Evolutionary conservation across 2,797 vertebrate species (phyloP).

Genomic region (Muraenolepis orangiensis): DNA sequence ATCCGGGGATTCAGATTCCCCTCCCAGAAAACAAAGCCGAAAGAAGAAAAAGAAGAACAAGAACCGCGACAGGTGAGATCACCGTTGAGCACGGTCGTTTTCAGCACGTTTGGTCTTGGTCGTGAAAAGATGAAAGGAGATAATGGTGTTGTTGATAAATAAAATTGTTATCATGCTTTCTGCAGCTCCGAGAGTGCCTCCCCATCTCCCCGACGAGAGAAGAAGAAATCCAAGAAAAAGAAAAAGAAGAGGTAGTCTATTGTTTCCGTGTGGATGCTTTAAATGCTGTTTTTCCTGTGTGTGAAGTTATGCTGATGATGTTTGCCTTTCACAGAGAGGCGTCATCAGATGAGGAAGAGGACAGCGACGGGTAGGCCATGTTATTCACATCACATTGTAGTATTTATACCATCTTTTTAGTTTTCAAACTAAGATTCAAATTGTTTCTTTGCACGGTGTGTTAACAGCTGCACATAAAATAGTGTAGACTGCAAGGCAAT

Average conservation of each 20-base stretch:
- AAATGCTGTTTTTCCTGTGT: background rate
- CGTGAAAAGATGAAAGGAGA: background rate
- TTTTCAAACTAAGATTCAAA: background rate
- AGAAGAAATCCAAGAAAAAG: constrained; percentile 74
- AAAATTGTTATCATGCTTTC: too few species aligned
- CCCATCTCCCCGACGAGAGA: constrained; percentile 66
- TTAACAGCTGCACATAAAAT: background rate
- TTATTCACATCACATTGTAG: constrained; percentile 7
- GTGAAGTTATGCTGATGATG: background rate
- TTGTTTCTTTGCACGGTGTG: background rate
- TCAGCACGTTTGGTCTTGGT: too few species aligned
- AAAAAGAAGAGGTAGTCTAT: constrained; percentile 69
- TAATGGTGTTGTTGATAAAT: background rate
- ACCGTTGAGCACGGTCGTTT: too few species aligned
- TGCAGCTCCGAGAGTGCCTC: constrained; percentile 71
- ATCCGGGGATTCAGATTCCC: constrained; percentile 78
- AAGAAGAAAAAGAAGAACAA: constrained; percentile 87
- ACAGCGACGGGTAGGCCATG: constrained; percentile 54
- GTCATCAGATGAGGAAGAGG: constrained; percentile 55
- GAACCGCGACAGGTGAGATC: constrained; percentile 68
- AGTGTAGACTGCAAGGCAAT: background rate
- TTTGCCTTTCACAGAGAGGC: constrained; percentile 60
- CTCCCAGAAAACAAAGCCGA: constrained; percentile 81
- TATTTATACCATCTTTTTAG: background rate
- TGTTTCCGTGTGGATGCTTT: accelerated